Evolutionary conservation across 2,888 invertebrate species (phyloP).

Genomic region (Amphipoea oculea): DNA sequence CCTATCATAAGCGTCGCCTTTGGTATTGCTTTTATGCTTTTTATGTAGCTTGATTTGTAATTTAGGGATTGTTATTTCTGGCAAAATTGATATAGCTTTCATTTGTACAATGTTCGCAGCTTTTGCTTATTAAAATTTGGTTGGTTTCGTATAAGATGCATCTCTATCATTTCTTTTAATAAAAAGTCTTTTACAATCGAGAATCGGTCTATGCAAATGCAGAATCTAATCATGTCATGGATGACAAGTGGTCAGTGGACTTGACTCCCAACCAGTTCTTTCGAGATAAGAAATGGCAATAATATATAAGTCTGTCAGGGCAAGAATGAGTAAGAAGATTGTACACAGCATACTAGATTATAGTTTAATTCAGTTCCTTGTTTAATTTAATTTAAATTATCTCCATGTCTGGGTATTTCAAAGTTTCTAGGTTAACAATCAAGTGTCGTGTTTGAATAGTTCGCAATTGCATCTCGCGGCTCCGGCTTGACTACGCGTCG

Average conservation of each 20-base stretch:
- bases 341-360: constrained; percentile 31
- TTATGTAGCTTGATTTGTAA: constrained; percentile 1
- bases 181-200: not conserved
- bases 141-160: not conserved
- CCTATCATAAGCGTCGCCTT: constrained; percentile 33
- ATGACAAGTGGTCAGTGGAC: constrained; percentile 11
- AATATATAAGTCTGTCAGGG: constrained; percentile 19
- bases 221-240: constrained; percentile 22
- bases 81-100: not conserved
- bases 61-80: not conserved
- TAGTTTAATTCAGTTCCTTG: constrained; percentile 54
- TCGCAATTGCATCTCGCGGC: constrained; percentile 57
- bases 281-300: constrained; percentile 19
- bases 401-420: constrained; percentile 54
- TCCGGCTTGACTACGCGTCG: constrained; percentile 48
- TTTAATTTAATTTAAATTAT: constrained; percentile 62
- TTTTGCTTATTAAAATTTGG: not conserved
- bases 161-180: not conserved
- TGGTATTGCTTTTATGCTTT: constrained; percentile 22
- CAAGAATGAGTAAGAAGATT: constrained; percentile 36
- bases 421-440: constrained; percentile 63
- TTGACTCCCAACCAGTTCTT: constrained; percentile 31
- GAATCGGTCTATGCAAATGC: not conserved
- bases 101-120: not conserved
- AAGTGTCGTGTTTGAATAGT: constrained; percentile 61